Base-by-base conservation (phyloP, 2,888 invertebrate genomes). In the Frankliniella fusca region DNA sequence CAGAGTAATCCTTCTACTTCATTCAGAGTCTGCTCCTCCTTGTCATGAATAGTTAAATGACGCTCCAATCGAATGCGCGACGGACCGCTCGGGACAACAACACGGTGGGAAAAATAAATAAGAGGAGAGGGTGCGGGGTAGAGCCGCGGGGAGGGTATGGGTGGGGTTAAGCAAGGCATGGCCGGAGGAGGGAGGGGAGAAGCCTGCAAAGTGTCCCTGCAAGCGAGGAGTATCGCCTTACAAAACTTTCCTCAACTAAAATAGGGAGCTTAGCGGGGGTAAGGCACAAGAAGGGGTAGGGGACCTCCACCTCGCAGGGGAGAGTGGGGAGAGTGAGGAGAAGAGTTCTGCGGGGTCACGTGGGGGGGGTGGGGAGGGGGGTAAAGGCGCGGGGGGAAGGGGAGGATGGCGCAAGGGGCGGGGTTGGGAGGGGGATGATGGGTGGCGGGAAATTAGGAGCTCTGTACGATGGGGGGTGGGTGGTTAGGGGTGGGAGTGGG, bases 201-300 rank as follows among this genome's bases (percentile, higher is more conserved):
- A 76, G 70, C 70, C 70, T 76, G 70, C 70, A 76, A 76, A 76
- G 70, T 76, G 70, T 76, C 70, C 70, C 70, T 76, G 70, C 27
- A 27, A 61, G 61, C 61, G 61, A 7, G 61, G 61, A 76, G 70
- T 76, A 76, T 76, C 70, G 70, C 70, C 70, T 76, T 76, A 76
- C 70, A 27, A 76, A 76, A 76, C 70, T 76, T 76, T 76, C 23
- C 70, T 76, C 70, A 76, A 76, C 70, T 76, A 76, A 76, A 76
- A 76, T 76, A 76, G 70, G 70, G 27, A 76, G 70, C 70, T 76
- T 27, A 76, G 70, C 11, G 70, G 70, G 70, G 70, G 70, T 76
- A 27, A 76, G 27, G 70, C 70, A 27, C 70, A 27, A 9, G 70
- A 27, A 23, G 38, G 38, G 38, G 38, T 38, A 38, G 38, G 38